Evolutionary conservation across 2,888 invertebrate species (phyloP), one percentile per base, ranked within the genome.

Genomic region (Nymphalis c-album): DNA sequence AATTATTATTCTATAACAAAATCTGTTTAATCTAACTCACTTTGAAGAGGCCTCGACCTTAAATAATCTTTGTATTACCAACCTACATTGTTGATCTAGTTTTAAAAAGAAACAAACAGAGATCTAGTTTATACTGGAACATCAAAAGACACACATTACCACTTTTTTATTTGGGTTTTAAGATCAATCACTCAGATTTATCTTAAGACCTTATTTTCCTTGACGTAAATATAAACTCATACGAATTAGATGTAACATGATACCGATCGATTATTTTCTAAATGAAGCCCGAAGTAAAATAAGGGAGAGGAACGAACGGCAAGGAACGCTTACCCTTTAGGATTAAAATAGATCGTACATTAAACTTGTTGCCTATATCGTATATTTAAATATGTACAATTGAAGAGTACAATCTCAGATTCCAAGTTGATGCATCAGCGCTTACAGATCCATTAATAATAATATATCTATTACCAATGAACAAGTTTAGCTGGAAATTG

Each of bases 311-410:
- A 68, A 68, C 50, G 68, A 68, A 61, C 68, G 57, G 58, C 61
- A 46, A 68, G 61, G 68, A 67, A 67, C 64, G 61, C 58, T 64
- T 51, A 68, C 60, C 63, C 64, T 64, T 68, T 64, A 62, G 48
- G 66, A 67, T 67, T 58, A 64, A 68, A 68, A 68, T 68, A 68
- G 68, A 68, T 64, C 61, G 64, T 40, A 50, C 66, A 45, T 63
- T 67, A 63, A 68, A 68, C 68, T 64, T 64, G 26, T n/a, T 55
- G 60, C 48, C 60, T 53, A 47, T 40, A 67, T 17, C 53, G 22
- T 55, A 40, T 40, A 55, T 55, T 55, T 31, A 55, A 55, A 55
- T 55, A 35, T 8, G 31, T 31, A 55, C 31, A 18, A 48, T 48
- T 31, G 10, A 35, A 31, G 55, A 55, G n/a, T 17, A 31, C 55